These are phyloP conservation scores for Lasioglossum villosulum DNA, from an alignment of 2,888 invertebrate genomes.

Conservation along the genomic window DNA sequence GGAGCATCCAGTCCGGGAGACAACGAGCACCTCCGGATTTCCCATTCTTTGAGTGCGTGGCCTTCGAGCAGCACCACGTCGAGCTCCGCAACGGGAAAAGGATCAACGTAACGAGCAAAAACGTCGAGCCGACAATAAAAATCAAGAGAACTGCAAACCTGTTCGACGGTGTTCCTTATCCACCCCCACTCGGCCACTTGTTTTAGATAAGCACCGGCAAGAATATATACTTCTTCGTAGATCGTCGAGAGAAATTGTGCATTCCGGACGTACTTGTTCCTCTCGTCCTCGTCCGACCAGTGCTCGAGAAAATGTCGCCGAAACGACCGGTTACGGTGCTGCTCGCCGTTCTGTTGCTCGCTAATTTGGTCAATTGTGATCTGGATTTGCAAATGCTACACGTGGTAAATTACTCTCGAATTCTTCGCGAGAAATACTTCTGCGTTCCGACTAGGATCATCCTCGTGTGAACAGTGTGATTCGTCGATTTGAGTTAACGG, in stretches of 20 bases:
- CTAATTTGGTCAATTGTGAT: slow-evolving; percentile 45
- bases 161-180: slow-evolving; percentile 73
- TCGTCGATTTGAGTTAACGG: neutral
- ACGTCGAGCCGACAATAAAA: slow-evolving; percentile 68
- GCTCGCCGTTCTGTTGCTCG: slow-evolving; percentile 4
- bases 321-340: neutral
- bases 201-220: slow-evolving; percentile 70
- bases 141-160: slow-evolving; percentile 69
- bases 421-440: neutral
- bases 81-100: slow-evolving; percentile 50
- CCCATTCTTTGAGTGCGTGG: slow-evolving; percentile 52
- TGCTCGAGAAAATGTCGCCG: slow-evolving; percentile 43
- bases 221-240: slow-evolving; percentile 72
- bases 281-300: slow-evolving; percentile 25
- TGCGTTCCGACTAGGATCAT: neutral
- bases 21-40: slow-evolving; percentile 39
- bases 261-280: slow-evolving; percentile 64
- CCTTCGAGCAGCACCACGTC: slow-evolving; percentile 55
- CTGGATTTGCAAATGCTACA: slow-evolving; percentile 77
- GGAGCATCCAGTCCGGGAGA: slow-evolving; percentile 23
- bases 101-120: slow-evolving; percentile 65
- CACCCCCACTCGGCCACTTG: slow-evolving; percentile 71
- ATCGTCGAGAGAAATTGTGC: slow-evolving; percentile 73
- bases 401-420: slow-evolving; percentile 74
- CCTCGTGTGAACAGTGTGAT: slow-evolving; percentile 12